phyloP scores from a whole-genome alignment of 2,888 invertebrate genomes.

The Lumbricus terrestris region DNA sequence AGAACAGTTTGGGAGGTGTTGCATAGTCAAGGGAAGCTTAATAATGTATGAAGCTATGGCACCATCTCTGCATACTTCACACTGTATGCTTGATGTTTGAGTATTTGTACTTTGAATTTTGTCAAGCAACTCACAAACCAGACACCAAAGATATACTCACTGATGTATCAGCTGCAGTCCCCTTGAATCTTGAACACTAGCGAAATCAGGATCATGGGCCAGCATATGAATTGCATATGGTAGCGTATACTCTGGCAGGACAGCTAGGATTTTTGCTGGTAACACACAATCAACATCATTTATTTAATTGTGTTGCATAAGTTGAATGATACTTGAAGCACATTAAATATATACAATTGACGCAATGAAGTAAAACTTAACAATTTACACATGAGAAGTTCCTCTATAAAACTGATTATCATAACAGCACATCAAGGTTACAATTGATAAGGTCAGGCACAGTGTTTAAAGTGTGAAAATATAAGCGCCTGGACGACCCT shows the following conservation, averaged over 20 bases:
- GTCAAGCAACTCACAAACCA: background rate
- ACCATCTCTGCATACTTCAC: no score
- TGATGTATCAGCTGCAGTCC: constrained; percentile 73
- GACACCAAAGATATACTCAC: constrained; percentile 48
- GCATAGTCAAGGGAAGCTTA: no score
- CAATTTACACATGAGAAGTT: background rate
- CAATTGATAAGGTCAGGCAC: background rate
- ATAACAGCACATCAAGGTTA: background rate
- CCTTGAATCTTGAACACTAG: constrained; percentile 72
- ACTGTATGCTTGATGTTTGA: background rate
- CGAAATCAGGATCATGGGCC: constrained; percentile 85
- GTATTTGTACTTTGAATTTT: background rate
- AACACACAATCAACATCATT: background rate
- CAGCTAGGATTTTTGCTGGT: constrained; percentile 46
- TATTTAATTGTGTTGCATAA: background rate
- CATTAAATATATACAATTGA: background rate
- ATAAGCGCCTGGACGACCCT: no score
- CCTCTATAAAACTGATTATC: background rate
- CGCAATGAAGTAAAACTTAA: background rate
- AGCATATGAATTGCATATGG: constrained; percentile 93
- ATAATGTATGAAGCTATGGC: no score
- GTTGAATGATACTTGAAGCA: background rate
- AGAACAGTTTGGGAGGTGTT: no score
- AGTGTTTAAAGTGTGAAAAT: no score
- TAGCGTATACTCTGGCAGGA: constrained; percentile 91